Conservation (phyloP, 2,797 vertebrate species). For the Coregonus sp. region DNA sequence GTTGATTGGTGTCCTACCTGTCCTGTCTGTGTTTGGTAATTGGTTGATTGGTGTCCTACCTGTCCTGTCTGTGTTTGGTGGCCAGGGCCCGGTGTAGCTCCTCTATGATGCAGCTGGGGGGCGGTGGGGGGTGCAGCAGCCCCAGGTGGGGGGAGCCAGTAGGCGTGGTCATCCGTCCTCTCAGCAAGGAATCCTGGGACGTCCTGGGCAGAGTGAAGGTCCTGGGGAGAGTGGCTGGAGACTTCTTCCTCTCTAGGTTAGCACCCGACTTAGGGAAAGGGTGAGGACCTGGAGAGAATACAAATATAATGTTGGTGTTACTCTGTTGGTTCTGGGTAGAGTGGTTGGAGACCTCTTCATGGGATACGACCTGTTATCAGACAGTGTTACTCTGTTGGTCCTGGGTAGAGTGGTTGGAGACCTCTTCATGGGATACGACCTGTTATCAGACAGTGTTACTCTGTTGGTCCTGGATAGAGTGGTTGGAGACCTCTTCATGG, state of each 20-base stretch:
- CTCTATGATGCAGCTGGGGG: slow-evolving; percentile 95
- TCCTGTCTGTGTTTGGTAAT: slow-evolving; percentile 90
- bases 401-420: slow-evolving; percentile 62
- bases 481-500: no score
- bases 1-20: slow-evolving; percentile 74
- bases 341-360: no score
- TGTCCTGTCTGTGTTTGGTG: slow-evolving; percentile 93
- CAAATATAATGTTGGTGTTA: not conserved
- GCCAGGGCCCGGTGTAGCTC: slow-evolving; percentile 93
- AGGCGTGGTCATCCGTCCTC: slow-evolving; percentile 84
- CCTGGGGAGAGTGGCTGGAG: slow-evolving; percentile 78
- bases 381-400: slow-evolving; percentile 34
- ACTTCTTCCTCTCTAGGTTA: slow-evolving; percentile 55
- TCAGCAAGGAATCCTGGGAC: slow-evolving; percentile 66
- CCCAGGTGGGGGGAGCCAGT: slow-evolving; percentile 89
- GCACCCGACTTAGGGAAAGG: slow-evolving; percentile 37
- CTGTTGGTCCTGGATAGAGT: no score
- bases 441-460: not conserved
- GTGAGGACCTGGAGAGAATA: slow-evolving; percentile 59
- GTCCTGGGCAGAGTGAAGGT: slow-evolving; percentile 82
- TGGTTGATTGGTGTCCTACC: slow-evolving; percentile 75
- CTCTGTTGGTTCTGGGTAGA: slow-evolving; percentile 69
- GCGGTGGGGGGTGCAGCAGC: slow-evolving; percentile 84
- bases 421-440: no score
- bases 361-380: not conserved